These are phyloP conservation scores for Pollenia amentaria DNA, from an alignment of 2,888 invertebrate genomes.

Conservation along the genomic window DNA sequence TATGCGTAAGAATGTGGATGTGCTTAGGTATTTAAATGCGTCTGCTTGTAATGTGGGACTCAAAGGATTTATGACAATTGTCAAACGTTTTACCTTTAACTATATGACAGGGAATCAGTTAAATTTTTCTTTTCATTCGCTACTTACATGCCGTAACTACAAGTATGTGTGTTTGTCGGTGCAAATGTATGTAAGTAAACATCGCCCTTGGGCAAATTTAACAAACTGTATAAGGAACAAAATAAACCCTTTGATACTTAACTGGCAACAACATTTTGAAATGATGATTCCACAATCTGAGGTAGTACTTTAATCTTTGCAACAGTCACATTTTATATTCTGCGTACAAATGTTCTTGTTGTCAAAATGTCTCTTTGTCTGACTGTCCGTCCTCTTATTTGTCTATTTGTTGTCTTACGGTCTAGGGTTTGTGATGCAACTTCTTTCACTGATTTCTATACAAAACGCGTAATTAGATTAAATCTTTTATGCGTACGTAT, in stretches of 20 bases:
- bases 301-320: conserved; percentile 34
- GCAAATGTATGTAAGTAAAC: conserved; percentile 9
- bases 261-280: conserved; percentile 47
- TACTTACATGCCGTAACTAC: conserved; percentile 19
- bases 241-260: conserved; percentile 47
- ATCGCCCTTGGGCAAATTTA: conserved; percentile 67
- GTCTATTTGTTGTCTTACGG: conserved; percentile 24
- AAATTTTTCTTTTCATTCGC: conserved; percentile 43
- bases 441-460: conserved; percentile 38
- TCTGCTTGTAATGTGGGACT: conserved; percentile 70
- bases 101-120: conserved; percentile 67
- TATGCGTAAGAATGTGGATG: conserved; percentile 1
- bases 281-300: conserved; percentile 26
- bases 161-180: not conserved
- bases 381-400: not conserved
- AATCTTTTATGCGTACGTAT: conserved; percentile 65
- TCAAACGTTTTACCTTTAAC: conserved; percentile 72
- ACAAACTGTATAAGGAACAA: conserved; percentile 54
- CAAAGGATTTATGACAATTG: conserved; percentile 75
- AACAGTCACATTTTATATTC: conserved; percentile 61
- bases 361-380: conserved; percentile 55
- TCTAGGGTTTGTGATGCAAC: conserved; percentile 29
- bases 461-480: conserved; percentile 72
- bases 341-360: conserved; percentile 43
- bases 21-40: conserved; percentile 50